Evolutionary conservation across 2,888 invertebrate genomes (phyloP).

Genomic region (Melikaiella ostensackeni): DNA sequence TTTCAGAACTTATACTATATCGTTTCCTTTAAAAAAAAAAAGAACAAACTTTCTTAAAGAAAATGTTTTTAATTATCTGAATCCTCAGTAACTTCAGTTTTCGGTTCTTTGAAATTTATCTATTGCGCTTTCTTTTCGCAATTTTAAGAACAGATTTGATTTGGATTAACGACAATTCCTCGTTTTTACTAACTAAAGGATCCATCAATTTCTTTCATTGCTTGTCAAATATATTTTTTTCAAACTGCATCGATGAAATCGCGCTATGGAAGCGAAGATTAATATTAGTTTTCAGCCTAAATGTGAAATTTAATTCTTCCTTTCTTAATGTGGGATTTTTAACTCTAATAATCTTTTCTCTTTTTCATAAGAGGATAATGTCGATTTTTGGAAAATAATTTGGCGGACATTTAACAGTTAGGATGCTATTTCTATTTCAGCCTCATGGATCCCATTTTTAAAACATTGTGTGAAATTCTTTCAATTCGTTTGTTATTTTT

Average conservation of each 20-base stretch:
- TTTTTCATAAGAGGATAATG: background rate
- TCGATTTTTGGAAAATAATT: background rate
- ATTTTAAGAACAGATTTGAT: background rate
- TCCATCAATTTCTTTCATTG: constrained; percentile 1
- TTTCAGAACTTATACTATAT: background rate
- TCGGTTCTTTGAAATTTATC: background rate
- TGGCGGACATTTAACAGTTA: background rate
- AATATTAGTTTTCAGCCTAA: constrained; percentile 11
- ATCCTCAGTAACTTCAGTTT: background rate
- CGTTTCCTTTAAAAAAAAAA: background rate
- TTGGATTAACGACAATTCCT: background rate
- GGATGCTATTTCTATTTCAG: constrained; percentile 8
- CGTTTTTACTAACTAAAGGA: constrained; percentile 8
- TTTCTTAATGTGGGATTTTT: background rate
- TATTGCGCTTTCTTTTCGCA: constrained; percentile 10
- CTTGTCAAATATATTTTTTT: background rate
- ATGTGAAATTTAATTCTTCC: constrained; percentile 21
- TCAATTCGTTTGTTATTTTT: background rate
- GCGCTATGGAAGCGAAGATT: background rate
- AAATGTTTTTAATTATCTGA: background rate
- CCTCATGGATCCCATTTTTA: background rate
- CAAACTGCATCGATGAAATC: background rate
- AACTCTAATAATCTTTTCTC: background rate
- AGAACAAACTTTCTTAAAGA: constrained; percentile 7
- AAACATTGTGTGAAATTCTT: background rate